Base-by-base conservation (phyloP, 2,888 invertebrate genomes). In the Dugesia japonica region DNA sequence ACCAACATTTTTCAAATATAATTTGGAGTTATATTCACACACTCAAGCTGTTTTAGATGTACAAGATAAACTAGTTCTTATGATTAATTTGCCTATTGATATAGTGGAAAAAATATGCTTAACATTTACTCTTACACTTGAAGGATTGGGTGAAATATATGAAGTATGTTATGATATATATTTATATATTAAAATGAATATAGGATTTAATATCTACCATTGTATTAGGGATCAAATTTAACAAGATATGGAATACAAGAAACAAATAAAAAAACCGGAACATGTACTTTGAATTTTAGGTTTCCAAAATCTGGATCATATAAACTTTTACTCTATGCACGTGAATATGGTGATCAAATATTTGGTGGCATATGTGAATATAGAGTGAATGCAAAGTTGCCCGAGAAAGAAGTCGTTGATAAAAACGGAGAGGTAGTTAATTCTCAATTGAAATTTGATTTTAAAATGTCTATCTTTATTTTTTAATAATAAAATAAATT, bases 281-380 rank as follows among this genome's bases (percentile, higher is more conserved):
- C 23, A 27, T 28, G 28, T 4, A 83, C 82, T 74, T 84, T 84
- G 81, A 81, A 81, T n/a, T 82, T 84, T 26, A 81, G 84, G 42
- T 81, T 83, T 1, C 84, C 84, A 15, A 79, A 81, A 74, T 79
- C 80, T 31, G 83, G 82, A 26, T 81, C 82, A 20, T 84, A 83
- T 80, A 83, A 83, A 71, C 79, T 84, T 26, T 83, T 83, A 79
- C 81, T 84, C 79, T 84, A 84, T 77, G 84, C 84, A 71, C 84
- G 83, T 79, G 84, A 84, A 78, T 82, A 26, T 13, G 71, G 71
- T 7, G 83, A 83, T 77, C 84, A 84, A 76, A 83, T 84, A n/a
- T 84, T 84, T 78, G 83, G 83, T 33, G 84, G 83, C 76, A 83
- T 84, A 15, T 84, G 84, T 76, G 84, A 84, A 78, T 84, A 84